These are phyloP conservation scores for Larimichthys polyactis DNA, from an alignment of 2,113 vertebrate species.

Conservation along the genomic window DNA sequence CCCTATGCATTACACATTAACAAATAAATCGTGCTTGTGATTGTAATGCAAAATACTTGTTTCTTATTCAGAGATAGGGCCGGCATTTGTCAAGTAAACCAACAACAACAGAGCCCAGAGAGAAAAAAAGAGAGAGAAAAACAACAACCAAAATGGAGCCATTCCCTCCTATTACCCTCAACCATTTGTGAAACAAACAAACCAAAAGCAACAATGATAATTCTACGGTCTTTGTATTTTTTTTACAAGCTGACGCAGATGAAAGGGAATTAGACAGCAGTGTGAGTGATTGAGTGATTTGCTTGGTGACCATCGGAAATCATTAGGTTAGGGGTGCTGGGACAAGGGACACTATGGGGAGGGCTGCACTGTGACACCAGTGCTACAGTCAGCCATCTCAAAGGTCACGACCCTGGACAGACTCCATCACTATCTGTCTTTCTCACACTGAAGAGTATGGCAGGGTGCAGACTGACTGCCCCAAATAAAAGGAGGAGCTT, in stretches of 20 bases:
- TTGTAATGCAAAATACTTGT: constrained; percentile 78
- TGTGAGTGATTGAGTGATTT: constrained; percentile 72
- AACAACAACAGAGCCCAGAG: constrained; percentile 69
- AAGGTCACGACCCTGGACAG: constrained; percentile 64
- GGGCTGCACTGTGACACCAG: constrained; percentile 53
- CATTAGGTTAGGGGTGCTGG: constrained; percentile 66
- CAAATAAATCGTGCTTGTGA: constrained; percentile 78
- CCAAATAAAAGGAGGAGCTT: not conserved
- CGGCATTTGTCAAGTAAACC: constrained; percentile 72
- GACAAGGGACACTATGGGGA: constrained; percentile 41
- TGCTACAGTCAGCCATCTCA: constrained; percentile 56
- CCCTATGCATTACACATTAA: constrained; percentile 77
- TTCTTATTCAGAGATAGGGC: constrained; percentile 73
- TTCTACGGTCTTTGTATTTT: constrained; percentile 33
- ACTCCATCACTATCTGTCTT: constrained; percentile 43
- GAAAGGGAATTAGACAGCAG: constrained; percentile 28
- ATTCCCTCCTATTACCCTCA: constrained; percentile 57
- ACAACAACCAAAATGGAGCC: constrained; percentile 59
- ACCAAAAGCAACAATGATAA: constrained; percentile 50
- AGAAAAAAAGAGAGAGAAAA: constrained; percentile 50
- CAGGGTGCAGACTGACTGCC: not conserved
- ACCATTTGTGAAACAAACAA: constrained; percentile 73
- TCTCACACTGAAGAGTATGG: constrained; percentile 12
- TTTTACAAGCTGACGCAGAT: constrained; percentile 31
- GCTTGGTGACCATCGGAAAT: constrained; percentile 74